Evolutionary conservation across 1,140 invertebrate species (phyloP).

Genomic region (silkworm (Bombyx mori)): ASM3026992v2 NC_085118.1:10465501-10466000

Average conservation of each 20-base stretch:
- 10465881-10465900: background rate
- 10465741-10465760: constrained; percentile 54
- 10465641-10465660: background rate
- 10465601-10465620: too few relatives aligned
- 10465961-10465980: too few relatives aligned
- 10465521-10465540: too few relatives aligned
- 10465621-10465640: too few relatives aligned
- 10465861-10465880: constrained; percentile 24
- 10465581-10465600: too few relatives aligned
- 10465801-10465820: constrained; percentile 51
- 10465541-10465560: too few relatives aligned
- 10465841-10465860: constrained; percentile 42
- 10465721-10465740: constrained; percentile 31
- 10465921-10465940: too few relatives aligned
- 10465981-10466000: too few relatives aligned
- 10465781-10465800: constrained; percentile 50
- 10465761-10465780: constrained; percentile 45
- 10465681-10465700: constrained; percentile 5
- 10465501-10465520: too few relatives aligned
- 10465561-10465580: too few relatives aligned
- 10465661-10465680: constrained; percentile 4
- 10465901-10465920: too few relatives aligned
- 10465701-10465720: constrained; percentile 8
- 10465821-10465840: constrained; percentile 55
- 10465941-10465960: too few relatives aligned